Percentiles rank a stretch among this genome's conserved stretches.
Evolutionary conservation across 2,888 invertebrate species (phyloP).

Genomic region (Heliconius charithonia): DNA sequence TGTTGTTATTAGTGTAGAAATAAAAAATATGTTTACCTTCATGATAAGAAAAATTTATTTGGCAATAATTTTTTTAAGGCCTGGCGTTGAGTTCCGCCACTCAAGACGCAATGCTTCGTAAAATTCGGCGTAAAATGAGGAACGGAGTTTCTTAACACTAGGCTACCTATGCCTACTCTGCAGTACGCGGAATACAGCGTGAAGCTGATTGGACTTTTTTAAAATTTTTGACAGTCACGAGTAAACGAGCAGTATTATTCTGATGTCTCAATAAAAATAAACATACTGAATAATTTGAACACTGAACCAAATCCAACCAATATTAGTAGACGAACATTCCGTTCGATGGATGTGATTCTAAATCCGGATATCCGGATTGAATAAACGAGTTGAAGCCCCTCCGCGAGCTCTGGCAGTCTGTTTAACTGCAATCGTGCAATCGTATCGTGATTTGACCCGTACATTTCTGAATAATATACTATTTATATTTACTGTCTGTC

Average conservation of each 20-base stretch:
- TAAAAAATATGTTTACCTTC: too few relatives aligned
- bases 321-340: slow-evolving; percentile 7
- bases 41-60: too few relatives aligned
- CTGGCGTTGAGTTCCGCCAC: too few relatives aligned
- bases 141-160: too few relatives aligned
- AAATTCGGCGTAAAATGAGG: too few relatives aligned
- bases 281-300: not conserved
- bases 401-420: slow-evolving; percentile 16
- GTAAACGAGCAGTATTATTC: not conserved
- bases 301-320: not conserved
- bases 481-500: not conserved
- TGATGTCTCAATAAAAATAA: not conserved
- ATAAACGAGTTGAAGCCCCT: slow-evolving; percentile 28
- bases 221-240: too few relatives aligned
- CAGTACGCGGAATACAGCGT: too few relatives aligned
- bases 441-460: not conserved
- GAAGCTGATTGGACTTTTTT: too few relatives aligned
- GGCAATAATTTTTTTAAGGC: too few relatives aligned
- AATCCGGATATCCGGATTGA: slow-evolving; percentile 31
- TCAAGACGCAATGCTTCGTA: too few relatives aligned
- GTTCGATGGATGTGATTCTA: slow-evolving; percentile 21
- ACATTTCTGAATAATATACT: not conserved
- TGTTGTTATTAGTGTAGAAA: too few relatives aligned
- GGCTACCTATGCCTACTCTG: too few relatives aligned
- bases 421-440: slow-evolving; percentile 11